Evolutionary conservation across 1,140 invertebrate genomes (phyloP).

Genomic region (Drosophila virilis): DNA sequence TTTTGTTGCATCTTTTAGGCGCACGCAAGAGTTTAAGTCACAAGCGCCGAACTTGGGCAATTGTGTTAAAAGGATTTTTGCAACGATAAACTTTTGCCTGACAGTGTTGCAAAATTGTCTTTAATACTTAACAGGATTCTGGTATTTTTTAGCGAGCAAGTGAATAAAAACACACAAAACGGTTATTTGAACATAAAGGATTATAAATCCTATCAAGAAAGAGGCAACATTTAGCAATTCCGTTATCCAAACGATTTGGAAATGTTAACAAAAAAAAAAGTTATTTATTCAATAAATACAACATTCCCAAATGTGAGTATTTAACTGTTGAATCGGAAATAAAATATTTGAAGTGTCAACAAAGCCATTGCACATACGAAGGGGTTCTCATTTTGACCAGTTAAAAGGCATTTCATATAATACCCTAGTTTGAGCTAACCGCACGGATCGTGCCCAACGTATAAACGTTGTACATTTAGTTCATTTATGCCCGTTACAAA

Average conservation of each 20-base stretch:
- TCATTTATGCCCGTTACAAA: slow-evolving; percentile 58
- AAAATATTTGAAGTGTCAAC: background rate
- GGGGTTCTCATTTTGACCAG: background rate
- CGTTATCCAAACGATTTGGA: no score
- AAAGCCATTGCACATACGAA: background rate
- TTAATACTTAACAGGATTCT: background rate
- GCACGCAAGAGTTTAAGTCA: slow-evolving; percentile 10
- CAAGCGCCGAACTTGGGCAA: slow-evolving; percentile 14
- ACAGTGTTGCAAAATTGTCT: background rate
- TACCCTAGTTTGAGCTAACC: background rate
- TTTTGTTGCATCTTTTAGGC: slow-evolving; percentile 41
- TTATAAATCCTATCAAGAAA: no score
- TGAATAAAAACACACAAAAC: no score
- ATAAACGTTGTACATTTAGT: slow-evolving; percentile 51
- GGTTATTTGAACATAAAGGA: no score
- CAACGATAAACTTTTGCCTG: slow-evolving; percentile 1
- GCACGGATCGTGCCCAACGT: background rate
- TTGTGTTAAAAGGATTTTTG: background rate
- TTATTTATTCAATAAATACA: no score
- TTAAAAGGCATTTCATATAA: background rate
- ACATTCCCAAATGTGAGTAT: background rate
- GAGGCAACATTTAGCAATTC: no score
- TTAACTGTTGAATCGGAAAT: background rate
- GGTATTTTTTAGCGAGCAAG: no score
- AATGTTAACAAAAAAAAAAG: no score